Percentiles rank a stretch among this genome's conserved stretches.
These are phyloP conservation scores for Drosophila rubida DNA, from an alignment of 2,888 invertebrate species.

Conservation along the genomic window DNA sequence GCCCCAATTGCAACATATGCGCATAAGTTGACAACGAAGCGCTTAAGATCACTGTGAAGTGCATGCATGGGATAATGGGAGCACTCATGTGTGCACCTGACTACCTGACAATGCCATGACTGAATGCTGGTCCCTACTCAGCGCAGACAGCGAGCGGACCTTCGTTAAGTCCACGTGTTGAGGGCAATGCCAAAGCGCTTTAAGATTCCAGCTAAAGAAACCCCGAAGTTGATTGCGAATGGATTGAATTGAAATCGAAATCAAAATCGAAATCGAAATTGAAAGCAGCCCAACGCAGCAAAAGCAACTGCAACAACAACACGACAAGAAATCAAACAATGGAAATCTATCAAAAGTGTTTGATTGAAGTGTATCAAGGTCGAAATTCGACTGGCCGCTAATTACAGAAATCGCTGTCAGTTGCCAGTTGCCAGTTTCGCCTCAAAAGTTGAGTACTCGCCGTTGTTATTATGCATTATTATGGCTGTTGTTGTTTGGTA, in stretches of 20 bases:
- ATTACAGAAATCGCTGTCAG: conserved; percentile 64
- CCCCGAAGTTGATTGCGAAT: conserved; percentile 42
- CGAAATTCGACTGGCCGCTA: conserved; percentile 66
- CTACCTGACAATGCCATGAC: background rate
- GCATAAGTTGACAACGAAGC: conserved; percentile 28
- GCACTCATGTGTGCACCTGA: conserved; percentile 22
- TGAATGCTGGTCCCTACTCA: conserved; percentile 1
- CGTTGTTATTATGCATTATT: conserved; percentile 60
- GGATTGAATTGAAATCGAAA: conserved; percentile 43
- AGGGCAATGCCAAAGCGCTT: conserved; percentile 68
- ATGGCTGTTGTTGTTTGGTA: conserved; percentile 30
- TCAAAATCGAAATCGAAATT: conserved; percentile 50
- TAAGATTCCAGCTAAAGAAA: conserved; percentile 31
- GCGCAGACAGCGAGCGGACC: background rate
- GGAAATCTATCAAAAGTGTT: conserved; percentile 71
- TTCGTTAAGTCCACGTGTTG: conserved; percentile 50
- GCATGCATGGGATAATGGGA: conserved; percentile 17
- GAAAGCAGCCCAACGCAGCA: conserved; percentile 36
- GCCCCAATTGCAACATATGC: conserved; percentile 11
- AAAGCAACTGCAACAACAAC: conserved; percentile 2
- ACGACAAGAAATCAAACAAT: conserved; percentile 48
- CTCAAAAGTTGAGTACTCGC: conserved; percentile 47
- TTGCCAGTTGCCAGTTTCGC: conserved; percentile 46
- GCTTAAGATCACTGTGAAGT: conserved; percentile 10
- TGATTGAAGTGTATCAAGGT: conserved; percentile 80